Base-by-base conservation (phyloP, 1,140 invertebrate species). In the Drosophila pallidifrons region DNA sequence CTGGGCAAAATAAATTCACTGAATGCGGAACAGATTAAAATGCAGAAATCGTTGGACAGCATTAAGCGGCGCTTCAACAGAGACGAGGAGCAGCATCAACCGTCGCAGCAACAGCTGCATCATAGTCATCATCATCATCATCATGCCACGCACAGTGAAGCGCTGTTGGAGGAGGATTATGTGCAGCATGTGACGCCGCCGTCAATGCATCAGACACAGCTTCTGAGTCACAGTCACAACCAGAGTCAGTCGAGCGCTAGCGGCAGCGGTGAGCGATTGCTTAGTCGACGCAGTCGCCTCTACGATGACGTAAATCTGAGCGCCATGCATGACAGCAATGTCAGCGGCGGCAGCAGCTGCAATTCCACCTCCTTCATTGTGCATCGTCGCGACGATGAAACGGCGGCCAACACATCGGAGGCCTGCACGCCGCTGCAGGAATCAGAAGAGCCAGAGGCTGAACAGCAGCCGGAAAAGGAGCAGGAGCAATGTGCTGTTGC, bases 221-320 rank as follows among this genome's bases (percentile, higher is more conserved):
- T 77, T 5, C 71, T 75, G 5, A 70, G 61, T 13, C 35, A 38
- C 8, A 75, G 64, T 51, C 65, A 30, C 8, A 88, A 32, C 15
- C 63, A 51, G 11, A 87, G 68, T 54, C 54, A 71, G 15, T 61
- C 72, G 8, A 73, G 59, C 13, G 75, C 51, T 30, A 74, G 64
- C 11, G 71, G 58, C 43, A 57, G 60, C 6, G 73, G 79, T 0
- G 91, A 92, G 60, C 85, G 91, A 10, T 76, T 92, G 5, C 75
- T 92, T 6, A 92, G 79, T 43, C 80, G 91, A 6, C 74, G 91
- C 1, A 92, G 91, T 81, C 88, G 91, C 6, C 81, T 92, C 11
- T 92, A 92, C 35, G 91, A 92, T 49, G 91, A 92, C 67, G 76
- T 92, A n/a, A 91, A 91, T 69, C 52, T 90, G 3, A 83, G 67